Percentiles rank a stretch among this genome's conserved stretches.
These are phyloP conservation scores for Eristalis intricaria DNA, from an alignment of 2,888 invertebrate species.

Conservation along the genomic window DNA sequence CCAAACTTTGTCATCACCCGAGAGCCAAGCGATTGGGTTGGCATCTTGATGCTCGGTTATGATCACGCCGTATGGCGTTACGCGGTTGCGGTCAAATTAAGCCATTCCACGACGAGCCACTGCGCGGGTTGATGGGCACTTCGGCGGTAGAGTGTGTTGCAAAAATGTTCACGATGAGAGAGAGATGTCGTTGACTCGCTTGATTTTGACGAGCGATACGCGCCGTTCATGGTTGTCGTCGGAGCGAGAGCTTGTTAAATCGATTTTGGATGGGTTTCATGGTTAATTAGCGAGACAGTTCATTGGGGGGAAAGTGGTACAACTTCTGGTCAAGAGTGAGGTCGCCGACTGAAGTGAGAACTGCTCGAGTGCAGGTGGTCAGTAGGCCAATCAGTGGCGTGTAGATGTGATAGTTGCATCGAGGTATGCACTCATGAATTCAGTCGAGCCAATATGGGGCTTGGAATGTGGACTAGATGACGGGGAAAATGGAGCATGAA, in stretches of 20 bases:
- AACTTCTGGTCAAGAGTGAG: not conserved
- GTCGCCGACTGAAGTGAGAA: constrained; percentile 5
- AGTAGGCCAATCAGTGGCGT: not conserved
- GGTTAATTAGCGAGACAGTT: constrained; percentile 12
- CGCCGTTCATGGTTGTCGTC: not conserved
- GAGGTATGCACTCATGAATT: not conserved
- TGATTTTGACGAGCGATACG: constrained; percentile 7
- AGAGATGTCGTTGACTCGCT: constrained; percentile 28
- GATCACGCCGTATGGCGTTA: constrained; percentile 36
- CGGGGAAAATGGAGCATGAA: not conserved
- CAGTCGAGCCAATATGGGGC: not conserved
- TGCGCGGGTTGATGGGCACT: constrained; percentile 29
- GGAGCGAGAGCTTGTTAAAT: constrained; percentile 10
- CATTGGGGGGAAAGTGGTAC: constrained; percentile 5
- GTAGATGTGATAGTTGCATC: not conserved
- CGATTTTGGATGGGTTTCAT: constrained; percentile 13
- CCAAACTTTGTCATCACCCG: not conserved
- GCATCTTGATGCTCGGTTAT: constrained; percentile 35
- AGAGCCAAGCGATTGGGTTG: not conserved
- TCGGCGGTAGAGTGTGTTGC: constrained; percentile 33
- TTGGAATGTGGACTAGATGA: not conserved
- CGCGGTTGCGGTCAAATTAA: constrained; percentile 53
- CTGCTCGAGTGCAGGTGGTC: constrained; percentile 9
- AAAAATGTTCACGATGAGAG: constrained; percentile 33
- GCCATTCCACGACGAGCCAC: constrained; percentile 26